Evolutionary conservation across 2,113 vertebrate species (phyloP).

Genomic region (Carlito syrichta): DNA sequence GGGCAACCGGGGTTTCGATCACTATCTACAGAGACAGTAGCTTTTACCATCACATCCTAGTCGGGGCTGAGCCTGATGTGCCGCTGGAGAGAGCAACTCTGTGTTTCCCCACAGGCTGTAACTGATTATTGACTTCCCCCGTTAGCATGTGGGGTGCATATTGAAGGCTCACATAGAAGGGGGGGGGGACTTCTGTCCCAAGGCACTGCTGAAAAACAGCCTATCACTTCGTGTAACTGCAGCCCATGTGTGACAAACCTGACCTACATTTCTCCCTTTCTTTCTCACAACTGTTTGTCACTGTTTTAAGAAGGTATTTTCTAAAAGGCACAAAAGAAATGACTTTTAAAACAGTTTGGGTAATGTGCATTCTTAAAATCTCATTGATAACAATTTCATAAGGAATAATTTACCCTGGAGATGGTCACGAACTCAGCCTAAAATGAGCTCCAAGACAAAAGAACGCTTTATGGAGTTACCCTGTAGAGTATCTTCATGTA

Average conservation of each 20-base stretch:
- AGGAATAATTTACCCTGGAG: slow-evolving; percentile 49
- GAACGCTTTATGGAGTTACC: slow-evolving; percentile 24
- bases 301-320: slow-evolving; percentile 86
- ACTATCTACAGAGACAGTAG: slow-evolving; percentile 76
- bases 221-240: slow-evolving; percentile 91
- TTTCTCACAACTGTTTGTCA: slow-evolving; percentile 86
- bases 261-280: slow-evolving; percentile 93
- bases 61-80: slow-evolving; percentile 78
- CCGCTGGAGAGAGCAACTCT: slow-evolving; percentile 74
- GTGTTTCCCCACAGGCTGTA: slow-evolving; percentile 86
- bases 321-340: slow-evolving; percentile 81
- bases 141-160: slow-evolving; percentile 85
- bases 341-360: slow-evolving; percentile 73
- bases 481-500: not conserved
- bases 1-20: slow-evolving; percentile 80
- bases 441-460: slow-evolving; percentile 4
- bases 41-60: slow-evolving; percentile 81
- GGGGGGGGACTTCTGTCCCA: slow-evolving; percentile 90
- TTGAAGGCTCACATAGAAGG: slow-evolving; percentile 91
- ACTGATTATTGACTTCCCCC: slow-evolving; percentile 87
- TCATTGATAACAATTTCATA: slow-evolving; percentile 72
- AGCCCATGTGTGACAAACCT: slow-evolving; percentile 92
- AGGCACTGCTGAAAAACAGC: slow-evolving; percentile 91
- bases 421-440: slow-evolving; percentile 57
- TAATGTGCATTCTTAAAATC: slow-evolving; percentile 72